Evolutionary conservation across 2,888 invertebrate species (phyloP), one percentile per base, ranked within the genome.

Genomic region (Alloplasta piceator): DNA sequence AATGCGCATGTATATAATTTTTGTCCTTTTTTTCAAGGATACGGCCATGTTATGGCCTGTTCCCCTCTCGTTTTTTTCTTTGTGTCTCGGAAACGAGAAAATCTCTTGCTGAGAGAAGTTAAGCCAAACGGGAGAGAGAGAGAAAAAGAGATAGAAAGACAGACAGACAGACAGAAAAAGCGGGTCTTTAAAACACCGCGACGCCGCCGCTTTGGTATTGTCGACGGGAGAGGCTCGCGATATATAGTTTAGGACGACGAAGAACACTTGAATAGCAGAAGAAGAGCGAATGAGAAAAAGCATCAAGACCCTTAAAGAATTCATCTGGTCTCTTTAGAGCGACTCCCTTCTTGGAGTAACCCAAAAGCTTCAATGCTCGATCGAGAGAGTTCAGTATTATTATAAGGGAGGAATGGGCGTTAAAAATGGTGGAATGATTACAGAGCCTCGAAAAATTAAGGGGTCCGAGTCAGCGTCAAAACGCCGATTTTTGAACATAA

Each of bases 11-110:
- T 26, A 26, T 3, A 26, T 58, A 41, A 67, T 50, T 61, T 60
- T 78, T 58, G 36, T 39, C 36, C 26, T 26, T 48, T n/a, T 36
- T 50, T 55, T 67, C 58, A 61, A 78, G 55, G 67, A 67, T 61
- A 58, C 12, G 52, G 60, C 66, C 50, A 26, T 6, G 58, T 66
- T 26, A 26, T 26, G 26, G 26, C 26, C 26, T 26, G 26, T 26
- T 26, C 26, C 26, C 26, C 71, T 16, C 52, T 67, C 52, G 14
- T 76, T 66, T 52, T 52, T 66, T 66, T 81, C 74, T 71, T 70
- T 78, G 81, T 81, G 55, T 74, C 81, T 66, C 60, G 46, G 16
- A 48, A 58, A 63, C 41, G 60, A 46, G 39, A 67, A 70, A 58
- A 39, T 63, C 63, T 79, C 64, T 58, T 63, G 61, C 26, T 64